Evolutionary conservation across 1,140 invertebrate genomes (phyloP).

Genomic region (Drosophila yakuba): DNA sequence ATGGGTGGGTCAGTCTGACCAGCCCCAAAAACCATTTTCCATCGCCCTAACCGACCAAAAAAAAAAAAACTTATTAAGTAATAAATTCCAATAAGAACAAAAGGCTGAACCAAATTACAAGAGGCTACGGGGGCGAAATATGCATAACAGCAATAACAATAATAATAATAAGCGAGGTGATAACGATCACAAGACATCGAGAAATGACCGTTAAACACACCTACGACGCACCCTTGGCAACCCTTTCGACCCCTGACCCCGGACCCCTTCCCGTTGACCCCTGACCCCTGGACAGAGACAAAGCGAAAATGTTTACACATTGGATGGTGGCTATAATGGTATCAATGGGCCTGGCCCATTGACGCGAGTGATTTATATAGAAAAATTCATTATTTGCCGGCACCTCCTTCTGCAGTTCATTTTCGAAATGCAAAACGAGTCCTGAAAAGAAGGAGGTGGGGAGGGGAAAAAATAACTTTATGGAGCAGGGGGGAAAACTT

Average conservation of each 20-base stretch:
- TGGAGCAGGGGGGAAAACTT: background rate
- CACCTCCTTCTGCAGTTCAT: conserved; percentile 51
- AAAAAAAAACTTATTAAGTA: conserved; percentile 78
- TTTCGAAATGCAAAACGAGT: conserved; percentile 69
- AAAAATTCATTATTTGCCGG: conserved; percentile 79
- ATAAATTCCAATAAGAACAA: conserved; percentile 82
- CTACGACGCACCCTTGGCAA: conserved; percentile 61
- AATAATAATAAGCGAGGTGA: conserved; percentile 73
- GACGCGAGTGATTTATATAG: conserved; percentile 79
- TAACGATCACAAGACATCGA: conserved; percentile 81
- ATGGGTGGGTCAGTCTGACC: background rate
- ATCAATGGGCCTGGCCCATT: conserved; percentile 77
- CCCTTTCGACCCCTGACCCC: conserved; percentile 52
- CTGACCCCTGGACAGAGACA: conserved; percentile 37
- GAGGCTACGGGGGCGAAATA: conserved; percentile 25
- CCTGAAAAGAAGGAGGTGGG: too few relatives aligned
- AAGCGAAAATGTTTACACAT: conserved; percentile 64
- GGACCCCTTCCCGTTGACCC: conserved; percentile 25
- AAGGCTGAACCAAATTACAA: conserved; percentile 42
- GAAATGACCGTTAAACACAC: conserved; percentile 81
- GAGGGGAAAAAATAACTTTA: too few relatives aligned
- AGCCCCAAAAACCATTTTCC: conserved; percentile 51
- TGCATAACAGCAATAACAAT: conserved; percentile 68
- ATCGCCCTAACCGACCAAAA: background rate
- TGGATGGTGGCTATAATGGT: conserved; percentile 25